Conservation (phyloP, 1,140 invertebrate genomes). For the Stegodyphus dumicola region DNA sequence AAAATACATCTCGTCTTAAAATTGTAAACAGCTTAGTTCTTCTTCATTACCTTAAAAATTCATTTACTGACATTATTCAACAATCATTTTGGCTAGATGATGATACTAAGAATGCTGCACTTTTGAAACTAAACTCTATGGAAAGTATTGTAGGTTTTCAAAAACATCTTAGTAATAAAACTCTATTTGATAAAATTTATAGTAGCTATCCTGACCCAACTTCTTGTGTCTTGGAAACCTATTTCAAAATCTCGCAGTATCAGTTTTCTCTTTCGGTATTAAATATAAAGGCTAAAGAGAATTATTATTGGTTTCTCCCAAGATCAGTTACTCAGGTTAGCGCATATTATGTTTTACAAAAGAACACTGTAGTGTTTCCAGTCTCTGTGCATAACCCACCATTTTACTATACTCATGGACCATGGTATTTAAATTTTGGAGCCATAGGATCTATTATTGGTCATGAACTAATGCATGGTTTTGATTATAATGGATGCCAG, state of each 20-base stretch:
- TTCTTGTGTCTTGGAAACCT: conserved; percentile 11
- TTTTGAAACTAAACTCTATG: conserved; percentile 26
- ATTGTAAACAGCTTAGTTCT: conserved; percentile 11
- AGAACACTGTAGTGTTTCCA: conserved; percentile 26
- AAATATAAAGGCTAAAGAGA: not conserved
- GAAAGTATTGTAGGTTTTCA: conserved; percentile 27
- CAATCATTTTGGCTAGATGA: conserved; percentile 34
- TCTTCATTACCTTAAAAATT: conserved; percentile 20
- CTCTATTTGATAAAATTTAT: conserved; percentile 15
- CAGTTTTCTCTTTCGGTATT: not conserved
- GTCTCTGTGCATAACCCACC: conserved; percentile 23
- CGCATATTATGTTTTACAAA: conserved; percentile 31
- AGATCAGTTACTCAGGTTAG: conserved; percentile 37
- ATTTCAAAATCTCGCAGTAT: conserved; percentile 8
- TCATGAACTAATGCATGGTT: conserved; percentile 73
- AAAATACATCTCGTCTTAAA: conserved; percentile 28
- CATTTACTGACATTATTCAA: not conserved
- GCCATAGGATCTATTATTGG: conserved; percentile 72
- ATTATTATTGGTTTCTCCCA: not conserved
- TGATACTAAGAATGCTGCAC: conserved; percentile 11
- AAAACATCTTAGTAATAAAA: conserved; percentile 25
- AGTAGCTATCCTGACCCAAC: conserved; percentile 7
- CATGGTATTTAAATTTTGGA: conserved; percentile 71
- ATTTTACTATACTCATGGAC: conserved; percentile 28
- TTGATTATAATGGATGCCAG: conserved; percentile 69